phyloP scores from a whole-genome alignment of 2,888 invertebrate species.

The Eretmocerus hayati region DNA sequence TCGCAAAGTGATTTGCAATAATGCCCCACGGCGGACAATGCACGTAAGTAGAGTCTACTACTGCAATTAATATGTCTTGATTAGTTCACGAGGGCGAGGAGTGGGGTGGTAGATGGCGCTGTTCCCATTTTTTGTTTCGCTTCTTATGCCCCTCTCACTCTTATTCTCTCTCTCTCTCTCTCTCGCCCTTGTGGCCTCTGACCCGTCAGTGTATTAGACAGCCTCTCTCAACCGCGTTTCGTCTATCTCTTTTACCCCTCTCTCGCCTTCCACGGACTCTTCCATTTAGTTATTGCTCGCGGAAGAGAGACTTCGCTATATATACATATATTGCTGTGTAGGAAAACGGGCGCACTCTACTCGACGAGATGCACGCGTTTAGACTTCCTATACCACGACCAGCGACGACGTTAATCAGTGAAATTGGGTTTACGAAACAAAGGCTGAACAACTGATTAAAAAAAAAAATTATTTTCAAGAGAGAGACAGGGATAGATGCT shows the following conservation, averaged over 20 bases:
- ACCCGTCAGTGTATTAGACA: too few relatives aligned
- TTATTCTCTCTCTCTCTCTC: conserved; percentile 5
- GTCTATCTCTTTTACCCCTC: conserved; percentile 15
- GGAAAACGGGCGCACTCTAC: not conserved
- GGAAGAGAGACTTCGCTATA: not conserved
- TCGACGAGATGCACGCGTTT: not conserved
- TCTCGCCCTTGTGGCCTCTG: too few relatives aligned
- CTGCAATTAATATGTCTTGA: conserved; percentile 43
- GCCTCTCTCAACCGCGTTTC: conserved; percentile 10
- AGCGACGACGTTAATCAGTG: conserved; percentile 17
- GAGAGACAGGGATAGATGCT: too few relatives aligned
- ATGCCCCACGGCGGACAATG: conserved; percentile 32
- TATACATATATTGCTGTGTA: too few relatives aligned
- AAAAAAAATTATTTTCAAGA: too few relatives aligned
- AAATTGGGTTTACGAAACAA: conserved; percentile 16
- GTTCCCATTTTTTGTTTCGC: conserved; percentile 26
- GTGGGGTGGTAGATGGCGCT: conserved; percentile 8
- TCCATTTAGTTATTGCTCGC: conserved; percentile 20
- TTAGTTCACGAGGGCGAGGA: conserved; percentile 38
- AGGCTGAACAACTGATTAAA: conserved; percentile 17
- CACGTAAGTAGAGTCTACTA: conserved; percentile 31
- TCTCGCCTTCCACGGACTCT: conserved; percentile 4
- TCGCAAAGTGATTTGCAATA: conserved; percentile 40
- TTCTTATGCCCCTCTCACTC: conserved; percentile 15
- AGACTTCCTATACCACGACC: too few relatives aligned